These are phyloP conservation scores for Gymnothorax reevesii DNA, from an alignment of 2,797 vertebrate genomes.

Conservation along the genomic window DNA sequence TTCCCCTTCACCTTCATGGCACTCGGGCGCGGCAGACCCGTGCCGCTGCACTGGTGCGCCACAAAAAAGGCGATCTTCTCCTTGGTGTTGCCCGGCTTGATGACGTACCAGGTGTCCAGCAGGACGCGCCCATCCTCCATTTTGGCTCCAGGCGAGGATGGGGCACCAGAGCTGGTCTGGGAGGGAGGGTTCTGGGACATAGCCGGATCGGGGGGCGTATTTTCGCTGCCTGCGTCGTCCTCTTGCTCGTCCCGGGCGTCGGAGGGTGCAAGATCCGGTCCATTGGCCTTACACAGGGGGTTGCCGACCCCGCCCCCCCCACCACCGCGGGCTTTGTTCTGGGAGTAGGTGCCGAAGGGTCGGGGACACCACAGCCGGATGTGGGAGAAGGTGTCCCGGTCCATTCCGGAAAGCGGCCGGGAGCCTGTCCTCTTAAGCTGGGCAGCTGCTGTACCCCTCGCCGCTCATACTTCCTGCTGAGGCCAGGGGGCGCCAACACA, in stretches of 20 bases:
- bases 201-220: slow-evolving; percentile 68
- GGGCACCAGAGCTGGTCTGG: slow-evolving; percentile 32
- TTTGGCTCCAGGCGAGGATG: slow-evolving; percentile 56
- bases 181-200: slow-evolving; percentile 44
- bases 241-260: slow-evolving; percentile 56
- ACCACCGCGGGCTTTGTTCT: slow-evolving; percentile 80
- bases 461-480: slow-evolving; percentile 60
- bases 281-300: slow-evolving; percentile 67
- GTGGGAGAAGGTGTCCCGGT: slow-evolving; percentile 88
- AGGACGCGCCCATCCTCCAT: slow-evolving; percentile 87
- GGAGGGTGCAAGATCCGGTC: slow-evolving; percentile 54
- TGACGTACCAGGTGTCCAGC: slow-evolving; percentile 96
- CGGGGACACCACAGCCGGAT: slow-evolving; percentile 94
- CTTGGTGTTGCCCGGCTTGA: slow-evolving; percentile 96
- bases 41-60: slow-evolving; percentile 88
- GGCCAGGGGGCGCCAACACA: slow-evolving; percentile 31
- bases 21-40: slow-evolving; percentile 74
- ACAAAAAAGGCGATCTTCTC: slow-evolving; percentile 98
- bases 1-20: slow-evolving; percentile 94
- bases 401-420: slow-evolving; percentile 76
- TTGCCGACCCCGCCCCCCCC: slow-evolving; percentile 53
- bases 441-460: slow-evolving; percentile 55
- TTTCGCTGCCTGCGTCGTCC: slow-evolving; percentile 76
- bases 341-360: slow-evolving; percentile 89
- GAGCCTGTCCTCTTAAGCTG: slow-evolving; percentile 70